phyloP scores from a whole-genome alignment of 2,113 vertebrate genomes.

The Strix uralensis region DNA sequence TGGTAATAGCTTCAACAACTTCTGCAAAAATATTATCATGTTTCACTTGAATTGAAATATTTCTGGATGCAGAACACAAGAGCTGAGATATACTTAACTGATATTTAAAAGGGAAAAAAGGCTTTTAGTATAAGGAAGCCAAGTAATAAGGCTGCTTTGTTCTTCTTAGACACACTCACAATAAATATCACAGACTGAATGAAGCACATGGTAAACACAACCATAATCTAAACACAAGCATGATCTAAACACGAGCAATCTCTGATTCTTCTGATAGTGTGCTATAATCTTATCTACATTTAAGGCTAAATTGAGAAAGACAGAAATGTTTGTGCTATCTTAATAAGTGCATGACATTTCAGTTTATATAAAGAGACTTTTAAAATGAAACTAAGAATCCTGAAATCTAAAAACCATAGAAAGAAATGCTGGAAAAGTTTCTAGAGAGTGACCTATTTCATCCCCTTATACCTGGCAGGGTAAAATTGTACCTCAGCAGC shows the following conservation, averaged over 20 bases:
- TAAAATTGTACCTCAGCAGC: neutral
- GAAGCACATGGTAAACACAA: conserved; percentile 38
- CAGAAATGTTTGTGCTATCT: neutral
- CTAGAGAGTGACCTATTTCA: neutral
- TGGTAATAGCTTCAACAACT: conserved; percentile 50
- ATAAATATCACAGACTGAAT: conserved; percentile 56
- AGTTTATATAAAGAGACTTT: neutral
- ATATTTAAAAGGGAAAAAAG: conserved; percentile 34
- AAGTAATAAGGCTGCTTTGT: conserved; percentile 59
- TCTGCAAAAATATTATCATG: conserved; percentile 30
- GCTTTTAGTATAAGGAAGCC: conserved; percentile 47
- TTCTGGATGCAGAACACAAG: conserved; percentile 59
- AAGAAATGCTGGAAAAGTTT: neutral
- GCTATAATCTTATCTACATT: neutral
- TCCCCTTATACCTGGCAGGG: neutral
- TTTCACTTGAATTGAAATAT: conserved; percentile 64
- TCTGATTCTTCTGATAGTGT: conserved; percentile 11
- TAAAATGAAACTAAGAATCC: neutral
- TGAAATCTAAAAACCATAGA: neutral
- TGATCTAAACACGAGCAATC: conserved; percentile 22
- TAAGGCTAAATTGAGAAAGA: neutral
- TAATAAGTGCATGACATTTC: conserved; percentile 6
- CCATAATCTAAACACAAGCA: conserved; percentile 18
- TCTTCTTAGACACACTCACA: conserved; percentile 40
- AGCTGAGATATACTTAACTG: conserved; percentile 39